phyloP scores from a whole-genome alignment of 2,113 vertebrate species.

The Phodopus roborovskii region DNA sequence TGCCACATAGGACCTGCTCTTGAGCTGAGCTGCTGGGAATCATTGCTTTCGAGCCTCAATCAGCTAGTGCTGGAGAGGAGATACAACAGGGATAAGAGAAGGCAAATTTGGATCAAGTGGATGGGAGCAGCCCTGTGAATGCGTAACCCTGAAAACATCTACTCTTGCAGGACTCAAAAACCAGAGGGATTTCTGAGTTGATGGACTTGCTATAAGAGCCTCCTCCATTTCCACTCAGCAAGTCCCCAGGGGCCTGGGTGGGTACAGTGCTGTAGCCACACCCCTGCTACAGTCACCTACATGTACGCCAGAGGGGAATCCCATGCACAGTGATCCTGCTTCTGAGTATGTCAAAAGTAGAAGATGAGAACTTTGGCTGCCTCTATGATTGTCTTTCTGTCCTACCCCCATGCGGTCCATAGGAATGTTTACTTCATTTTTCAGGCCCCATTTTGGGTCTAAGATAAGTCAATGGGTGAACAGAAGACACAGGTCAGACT shows the following conservation, averaged over 20 bases:
- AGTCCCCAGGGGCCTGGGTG: background rate
- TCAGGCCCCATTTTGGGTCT: background rate
- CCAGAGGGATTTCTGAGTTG: background rate
- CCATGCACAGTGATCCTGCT: background rate
- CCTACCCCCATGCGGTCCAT: background rate
- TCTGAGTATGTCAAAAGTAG: background rate
- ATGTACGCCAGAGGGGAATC: too few relatives aligned
- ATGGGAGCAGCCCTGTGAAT: background rate
- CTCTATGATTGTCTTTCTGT: background rate
- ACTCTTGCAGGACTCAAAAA: conserved; percentile 23
- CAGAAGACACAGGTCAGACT: too few relatives aligned
- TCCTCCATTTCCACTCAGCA: background rate
- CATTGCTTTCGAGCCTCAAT: conserved; percentile 79
- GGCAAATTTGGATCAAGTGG: conserved; percentile 1
- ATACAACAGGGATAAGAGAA: conserved; percentile 53
- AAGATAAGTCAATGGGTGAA: too few relatives aligned
- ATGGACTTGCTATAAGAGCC: background rate
- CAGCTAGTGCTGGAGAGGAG: conserved; percentile 20
- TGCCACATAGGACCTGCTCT: conserved; percentile 82
- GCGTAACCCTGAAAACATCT: background rate
- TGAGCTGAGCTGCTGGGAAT: conserved; percentile 76
- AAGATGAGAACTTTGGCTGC: background rate
- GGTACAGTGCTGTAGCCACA: background rate
- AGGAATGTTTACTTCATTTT: background rate
- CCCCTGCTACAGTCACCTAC: too few relatives aligned